Percentiles rank a stretch among this genome's conserved stretches.
Evolutionary conservation across 2,888 invertebrate species (phyloP).

Genomic region (Drosophila quinaria): DNA sequence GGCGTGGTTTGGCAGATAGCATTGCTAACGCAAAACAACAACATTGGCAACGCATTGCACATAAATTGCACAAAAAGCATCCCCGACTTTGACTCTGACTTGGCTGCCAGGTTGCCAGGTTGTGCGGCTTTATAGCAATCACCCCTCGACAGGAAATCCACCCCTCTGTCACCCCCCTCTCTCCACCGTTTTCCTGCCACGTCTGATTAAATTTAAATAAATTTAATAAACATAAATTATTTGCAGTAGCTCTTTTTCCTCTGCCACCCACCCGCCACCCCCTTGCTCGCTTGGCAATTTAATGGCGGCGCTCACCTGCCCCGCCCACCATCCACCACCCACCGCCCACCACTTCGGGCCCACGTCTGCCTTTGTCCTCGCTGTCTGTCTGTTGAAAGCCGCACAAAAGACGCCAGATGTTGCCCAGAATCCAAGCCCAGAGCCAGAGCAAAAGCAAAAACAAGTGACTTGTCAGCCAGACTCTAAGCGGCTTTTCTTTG

Average conservation of each 20-base stretch:
- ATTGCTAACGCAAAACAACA: conserved; percentile 47
- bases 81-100: conserved; percentile 42
- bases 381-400: conserved; percentile 72
- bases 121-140: conserved; percentile 31
- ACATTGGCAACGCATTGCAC: conserved; percentile 76
- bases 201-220: conserved; percentile 86
- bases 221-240: conserved; percentile 86
- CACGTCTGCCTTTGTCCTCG: conserved; percentile 2
- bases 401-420: conserved; percentile 72
- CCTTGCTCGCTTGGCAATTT: conserved; percentile 37
- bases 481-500: conserved; percentile 70
- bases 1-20: conserved; percentile 60
- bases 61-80: conserved; percentile 75
- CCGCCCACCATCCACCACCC: conserved; percentile 16
- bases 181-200: conserved; percentile 26
- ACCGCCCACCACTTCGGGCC: conserved; percentile 14
- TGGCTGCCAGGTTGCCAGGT: conserved; percentile 22
- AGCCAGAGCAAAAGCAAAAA: not conserved
- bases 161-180: not conserved
- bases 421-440: too few relatives aligned
- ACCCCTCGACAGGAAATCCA: conserved; percentile 30
- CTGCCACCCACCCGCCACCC: conserved; percentile 1
- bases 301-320: conserved; percentile 73
- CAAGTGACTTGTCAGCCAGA: conserved; percentile 34
- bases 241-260: conserved; percentile 55